Evolutionary conservation across 30 jellyfish, hydroid and myxozoan genomes (phyloP), one percentile per base, ranked within the genome.

Genomic region (Catostylus mosaicus): DNA sequence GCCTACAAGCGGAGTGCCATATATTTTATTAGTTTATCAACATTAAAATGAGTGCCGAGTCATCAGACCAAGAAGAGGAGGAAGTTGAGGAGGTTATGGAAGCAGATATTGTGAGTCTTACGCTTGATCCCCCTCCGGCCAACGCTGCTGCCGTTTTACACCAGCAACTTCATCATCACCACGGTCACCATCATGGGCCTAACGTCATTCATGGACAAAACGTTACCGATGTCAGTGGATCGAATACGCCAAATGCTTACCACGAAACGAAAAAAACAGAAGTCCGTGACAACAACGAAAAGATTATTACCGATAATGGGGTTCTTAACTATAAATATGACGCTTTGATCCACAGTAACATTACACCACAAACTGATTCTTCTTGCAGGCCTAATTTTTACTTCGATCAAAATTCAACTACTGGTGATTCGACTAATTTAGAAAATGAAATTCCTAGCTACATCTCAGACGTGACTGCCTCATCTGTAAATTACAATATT

Each of bases 61-160:
- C 29, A 9, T 34, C 63, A 36, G 86, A 82, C 29, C 82, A 74
- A 40, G 86, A 68, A 52, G 92, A 82, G 8, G 96, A 86, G 51
- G 89, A 68, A 35, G 96, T 62, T 34, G 96, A 86, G 47, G 96
- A 86, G 57, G 89, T 66, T 27, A 60, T 86, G 83, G 85, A 76
- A 31, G 96, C 88, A 59, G 96, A 86, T 1, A 77, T 86, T 37
- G 96, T 86, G 22, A 86, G 88, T 65, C 73, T 86, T 14, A 66
- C 89, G 26, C 82, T 86, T 2, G 96, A 86, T 86, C 96, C 89
- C 30, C 96, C 96, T 1, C 96, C 96, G 43, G 86, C 85, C 67
- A 82, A 52, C 30, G 92, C 92, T 11, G 92, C 92, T 23, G 62
- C 85, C 14, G 92, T 82, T 22, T 60, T 82, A 43, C 92, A 82